A percentile compares a stretch with the other conserved stretches of the same genome.
Conservation (phyloP, 1,140 invertebrate genomes). For the Drosophila saltans region DNA sequence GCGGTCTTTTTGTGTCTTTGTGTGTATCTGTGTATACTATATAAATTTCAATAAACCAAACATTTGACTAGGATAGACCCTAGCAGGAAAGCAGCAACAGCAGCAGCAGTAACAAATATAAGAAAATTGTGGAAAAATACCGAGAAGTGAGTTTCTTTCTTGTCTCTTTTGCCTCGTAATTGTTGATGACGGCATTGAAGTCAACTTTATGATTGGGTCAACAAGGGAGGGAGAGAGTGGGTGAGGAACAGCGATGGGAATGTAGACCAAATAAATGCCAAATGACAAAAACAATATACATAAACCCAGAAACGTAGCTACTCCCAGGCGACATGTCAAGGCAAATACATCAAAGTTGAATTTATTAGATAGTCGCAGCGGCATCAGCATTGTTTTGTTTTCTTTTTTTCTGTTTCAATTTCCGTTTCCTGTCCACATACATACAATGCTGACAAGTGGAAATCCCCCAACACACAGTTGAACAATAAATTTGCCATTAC, state of each 20-base stretch:
- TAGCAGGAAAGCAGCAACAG: neutral
- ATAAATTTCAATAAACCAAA: constrained; percentile 14
- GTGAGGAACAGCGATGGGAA: constrained; percentile 6
- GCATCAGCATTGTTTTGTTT: constrained; percentile 10
- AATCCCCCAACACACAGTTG: constrained; percentile 32
- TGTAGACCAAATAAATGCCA: constrained; percentile 40
- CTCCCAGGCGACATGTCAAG: constrained; percentile 18
- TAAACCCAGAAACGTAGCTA: constrained; percentile 29
- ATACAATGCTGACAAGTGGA: constrained; percentile 30
- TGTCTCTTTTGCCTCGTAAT: constrained; percentile 26
- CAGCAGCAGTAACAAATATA: neutral
- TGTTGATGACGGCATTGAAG: constrained; percentile 50
- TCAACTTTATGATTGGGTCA: constrained; percentile 37
- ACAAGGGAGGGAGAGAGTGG: too few relatives aligned
- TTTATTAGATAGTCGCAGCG: constrained; percentile 37
- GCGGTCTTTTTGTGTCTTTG: neutral
- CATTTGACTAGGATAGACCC: constrained; percentile 7
- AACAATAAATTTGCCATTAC: constrained; percentile 59
- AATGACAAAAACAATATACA: constrained; percentile 41
- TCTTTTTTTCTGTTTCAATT: constrained; percentile 9
- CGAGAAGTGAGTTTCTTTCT: neutral
- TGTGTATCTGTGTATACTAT: neutral
- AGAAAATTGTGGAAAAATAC: constrained; percentile 13
- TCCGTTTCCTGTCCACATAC: constrained; percentile 26
- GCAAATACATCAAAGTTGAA: constrained; percentile 48